Percentiles rank a stretch among this genome's conserved stretches.
Conservation (phyloP, 1,140 invertebrate genomes). For the Protaetia brevitarsis region DNA sequence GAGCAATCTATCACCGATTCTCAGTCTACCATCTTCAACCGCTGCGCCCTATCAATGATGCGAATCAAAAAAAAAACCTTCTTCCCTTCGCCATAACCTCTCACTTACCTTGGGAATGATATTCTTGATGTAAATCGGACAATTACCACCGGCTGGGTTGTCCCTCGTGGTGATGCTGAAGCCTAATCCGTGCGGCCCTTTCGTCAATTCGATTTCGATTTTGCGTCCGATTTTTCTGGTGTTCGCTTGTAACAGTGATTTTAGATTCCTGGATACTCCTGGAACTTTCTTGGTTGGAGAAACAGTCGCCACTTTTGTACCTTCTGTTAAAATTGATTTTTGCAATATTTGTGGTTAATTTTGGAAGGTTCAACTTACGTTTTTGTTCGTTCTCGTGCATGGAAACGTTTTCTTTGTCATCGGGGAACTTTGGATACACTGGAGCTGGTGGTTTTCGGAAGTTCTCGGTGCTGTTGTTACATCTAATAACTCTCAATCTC, state of each 20-base stretch:
- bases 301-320: slow-evolving; percentile 59
- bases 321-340: slow-evolving; percentile 46
- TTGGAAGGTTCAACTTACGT: slow-evolving; percentile 43
- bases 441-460: slow-evolving; percentile 47
- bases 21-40: slow-evolving; percentile 88
- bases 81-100: not conserved
- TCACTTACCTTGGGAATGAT: slow-evolving; percentile 80
- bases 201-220: slow-evolving; percentile 74
- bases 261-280: slow-evolving; percentile 52
- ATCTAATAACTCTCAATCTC: slow-evolving; percentile 59
- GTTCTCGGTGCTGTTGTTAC: slow-evolving; percentile 46
- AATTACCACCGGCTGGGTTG: slow-evolving; percentile 91
- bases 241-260: slow-evolving; percentile 66
- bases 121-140: slow-evolving; percentile 98
- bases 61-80: not conserved
- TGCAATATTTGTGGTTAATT: not conserved
- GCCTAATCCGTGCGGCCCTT: slow-evolving; percentile 85
- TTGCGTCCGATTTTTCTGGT: slow-evolving; percentile 76
- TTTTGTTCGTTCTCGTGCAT: slow-evolving; percentile 58
- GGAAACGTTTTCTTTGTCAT: slow-evolving; percentile 53
- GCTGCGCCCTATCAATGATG: slow-evolving; percentile 70
- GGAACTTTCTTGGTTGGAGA: slow-evolving; percentile 65
- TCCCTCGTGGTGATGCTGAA: slow-evolving; percentile 97
- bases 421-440: slow-evolving; percentile 44
- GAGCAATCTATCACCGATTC: slow-evolving; percentile 88